Percentiles rank a stretch among this genome's conserved stretches.
Conservation (phyloP, 2,113 vertebrate species). For the Cynocephalus volans region DNA sequence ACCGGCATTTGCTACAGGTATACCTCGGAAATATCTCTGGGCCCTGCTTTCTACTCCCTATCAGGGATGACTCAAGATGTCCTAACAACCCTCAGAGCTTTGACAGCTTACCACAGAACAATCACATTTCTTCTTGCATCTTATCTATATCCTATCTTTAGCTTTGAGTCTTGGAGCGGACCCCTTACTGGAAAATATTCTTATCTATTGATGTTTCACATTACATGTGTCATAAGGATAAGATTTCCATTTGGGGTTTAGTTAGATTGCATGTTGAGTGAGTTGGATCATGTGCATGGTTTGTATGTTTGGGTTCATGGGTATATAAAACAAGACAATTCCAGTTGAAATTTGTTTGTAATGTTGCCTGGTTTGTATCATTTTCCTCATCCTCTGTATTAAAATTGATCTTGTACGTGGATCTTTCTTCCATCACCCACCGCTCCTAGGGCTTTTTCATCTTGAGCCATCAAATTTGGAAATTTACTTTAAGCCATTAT, state of each 20-base stretch:
- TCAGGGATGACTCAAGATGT: neutral
- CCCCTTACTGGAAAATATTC: neutral
- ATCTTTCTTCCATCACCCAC: neutral
- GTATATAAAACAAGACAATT: neutral
- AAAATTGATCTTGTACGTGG: neutral
- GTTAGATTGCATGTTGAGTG: neutral
- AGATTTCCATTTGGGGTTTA: neutral
- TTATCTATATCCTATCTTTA: neutral
- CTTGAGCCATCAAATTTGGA: constrained; percentile 24
- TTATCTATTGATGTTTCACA: neutral
- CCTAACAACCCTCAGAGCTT: neutral
- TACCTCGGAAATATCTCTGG: neutral
- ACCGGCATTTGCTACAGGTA: neutral
- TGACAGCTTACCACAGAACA: neutral
- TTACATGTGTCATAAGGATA: neutral
- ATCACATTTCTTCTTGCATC: neutral
- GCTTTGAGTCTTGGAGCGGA: neutral
- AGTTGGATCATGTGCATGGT: neutral
- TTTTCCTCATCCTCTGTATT: neutral
- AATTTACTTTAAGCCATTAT: constrained; percentile 10
- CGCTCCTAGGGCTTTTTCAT: neutral
- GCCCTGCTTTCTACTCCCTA: neutral
- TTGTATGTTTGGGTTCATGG: neutral
- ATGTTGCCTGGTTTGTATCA: neutral
- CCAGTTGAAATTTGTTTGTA: neutral